Conservation (phyloP, 2,888 invertebrate genomes). For the Chouioia cunea region DNA sequence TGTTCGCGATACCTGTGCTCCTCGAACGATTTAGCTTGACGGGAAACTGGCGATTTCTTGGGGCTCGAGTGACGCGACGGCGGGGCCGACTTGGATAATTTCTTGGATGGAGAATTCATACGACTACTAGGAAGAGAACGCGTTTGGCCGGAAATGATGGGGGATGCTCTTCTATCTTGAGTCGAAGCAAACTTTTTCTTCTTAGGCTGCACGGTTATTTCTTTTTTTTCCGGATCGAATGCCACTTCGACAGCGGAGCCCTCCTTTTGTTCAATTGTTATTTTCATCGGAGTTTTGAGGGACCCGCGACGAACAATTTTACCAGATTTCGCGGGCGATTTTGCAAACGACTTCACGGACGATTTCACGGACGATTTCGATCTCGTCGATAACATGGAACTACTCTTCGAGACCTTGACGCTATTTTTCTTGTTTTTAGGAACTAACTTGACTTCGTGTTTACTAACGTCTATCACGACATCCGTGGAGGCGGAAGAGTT, state of each 20-base stretch:
- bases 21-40: neutral
- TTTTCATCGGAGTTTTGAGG: constrained; percentile 34
- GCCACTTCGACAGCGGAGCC: constrained; percentile 52
- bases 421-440: constrained; percentile 21
- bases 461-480: constrained; percentile 57
- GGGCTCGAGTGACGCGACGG: constrained; percentile 52
- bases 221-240: constrained; percentile 57
- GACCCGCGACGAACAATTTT: neutral
- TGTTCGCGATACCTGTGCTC: constrained; percentile 24
- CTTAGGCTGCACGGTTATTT: constrained; percentile 57
- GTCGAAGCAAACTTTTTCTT: constrained; percentile 46
- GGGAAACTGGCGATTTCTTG: constrained; percentile 44
- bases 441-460: constrained; percentile 53
- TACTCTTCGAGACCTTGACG: constrained; percentile 12
- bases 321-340: constrained; percentile 5
- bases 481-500: constrained; percentile 53
- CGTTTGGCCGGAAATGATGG: constrained; percentile 41
- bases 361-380: too few species aligned
- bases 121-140: constrained; percentile 53
- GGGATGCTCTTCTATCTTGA: constrained; percentile 37
- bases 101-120: constrained; percentile 53
- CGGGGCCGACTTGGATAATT: constrained; percentile 52
- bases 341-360: too few species aligned
- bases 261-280: constrained; percentile 39
- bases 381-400: too few species aligned